Base-by-base conservation (phyloP, 2,113 vertebrate species). In the Corynorhinus townsendii region DNA sequence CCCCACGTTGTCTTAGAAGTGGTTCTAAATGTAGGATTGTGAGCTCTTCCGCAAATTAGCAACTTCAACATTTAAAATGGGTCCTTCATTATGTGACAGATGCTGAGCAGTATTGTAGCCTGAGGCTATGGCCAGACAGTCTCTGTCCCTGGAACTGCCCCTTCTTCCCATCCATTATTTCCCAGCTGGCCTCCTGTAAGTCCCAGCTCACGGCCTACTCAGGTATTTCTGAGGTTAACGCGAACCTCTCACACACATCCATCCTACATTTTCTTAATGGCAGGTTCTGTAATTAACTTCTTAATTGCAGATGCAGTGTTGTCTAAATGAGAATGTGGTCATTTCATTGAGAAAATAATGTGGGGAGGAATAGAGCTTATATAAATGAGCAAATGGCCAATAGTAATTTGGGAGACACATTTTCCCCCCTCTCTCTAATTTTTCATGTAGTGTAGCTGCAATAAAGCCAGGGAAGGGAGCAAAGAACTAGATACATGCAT, bases 321-420 rank as follows among this genome's bases (percentile, higher is more conserved):
- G 17, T 71, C 20, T 69, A 93, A 59, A 79, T 43, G 40, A 88
- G 17, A 73, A 76, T 75, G 64, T 75, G 15, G 33, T 75, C 0
- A 47, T 89, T 91, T 96, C 24, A 79, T 49, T 75, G 62, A 85
- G 75, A 68, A 95, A 91, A 80, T 73, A 73, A 52, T 73, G 43
- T 28, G 11, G 19, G 6, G 11, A 89, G 40, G 1, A 49, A 54
- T 28, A 52, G 54, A 73, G 2, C 76, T 17, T 90, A 76, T 84
- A 79, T 68, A 85, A 84, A 86, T 88, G 11, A 94, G 4, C n/a
- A 92, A 85, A 84, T 79, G 45, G 30, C 11, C 43, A 89, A 11
- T 69, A 56, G 49, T 86, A 83, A 89, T 17, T 89, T 69, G 11
- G 7, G 54, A 49, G 90, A 69, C 9, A 10, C 11, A 35, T 66